These are phyloP conservation scores for Tylochromis polylepis DNA, from an alignment of 2,113 vertebrate genomes.

Conservation along the genomic window DNA sequence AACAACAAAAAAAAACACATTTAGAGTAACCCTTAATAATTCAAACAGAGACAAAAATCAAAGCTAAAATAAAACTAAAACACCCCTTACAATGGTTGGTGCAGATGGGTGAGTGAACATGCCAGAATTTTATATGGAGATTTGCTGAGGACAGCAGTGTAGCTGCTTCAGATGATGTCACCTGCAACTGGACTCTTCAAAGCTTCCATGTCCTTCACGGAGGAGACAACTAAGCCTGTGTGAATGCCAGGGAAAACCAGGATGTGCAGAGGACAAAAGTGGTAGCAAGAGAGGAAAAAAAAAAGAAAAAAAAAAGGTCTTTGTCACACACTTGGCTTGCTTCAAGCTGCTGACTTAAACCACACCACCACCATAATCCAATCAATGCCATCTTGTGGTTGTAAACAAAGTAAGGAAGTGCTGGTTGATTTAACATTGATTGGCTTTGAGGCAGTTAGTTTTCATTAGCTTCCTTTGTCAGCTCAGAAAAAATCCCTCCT, in stretches of 20 bases:
- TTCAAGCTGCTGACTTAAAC: neutral
- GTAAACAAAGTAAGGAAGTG: neutral
- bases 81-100: neutral
- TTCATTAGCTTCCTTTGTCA: neutral
- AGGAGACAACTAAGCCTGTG: neutral
- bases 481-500: neutral
- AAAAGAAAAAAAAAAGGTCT: neutral
- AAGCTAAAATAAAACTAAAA: neutral
- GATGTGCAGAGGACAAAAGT: neutral
- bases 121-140: neutral
- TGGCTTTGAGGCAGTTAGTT: neutral
- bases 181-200: neutral
- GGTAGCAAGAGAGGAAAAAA: neutral
- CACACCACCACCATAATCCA: too few species aligned
- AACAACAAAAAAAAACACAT: neutral
- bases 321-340: neutral
- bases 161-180: conserved; percentile 16
- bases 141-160: conserved; percentile 28
- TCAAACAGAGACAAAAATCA: neutral
- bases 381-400: neutral
- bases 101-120: neutral
- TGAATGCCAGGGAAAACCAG: neutral
- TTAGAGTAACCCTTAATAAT: neutral
- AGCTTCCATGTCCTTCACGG: neutral
- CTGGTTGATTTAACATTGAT: neutral